Evolutionary conservation across 2,797 vertebrate species (phyloP).

Genomic region (Oophaga sylvatica): DNA sequence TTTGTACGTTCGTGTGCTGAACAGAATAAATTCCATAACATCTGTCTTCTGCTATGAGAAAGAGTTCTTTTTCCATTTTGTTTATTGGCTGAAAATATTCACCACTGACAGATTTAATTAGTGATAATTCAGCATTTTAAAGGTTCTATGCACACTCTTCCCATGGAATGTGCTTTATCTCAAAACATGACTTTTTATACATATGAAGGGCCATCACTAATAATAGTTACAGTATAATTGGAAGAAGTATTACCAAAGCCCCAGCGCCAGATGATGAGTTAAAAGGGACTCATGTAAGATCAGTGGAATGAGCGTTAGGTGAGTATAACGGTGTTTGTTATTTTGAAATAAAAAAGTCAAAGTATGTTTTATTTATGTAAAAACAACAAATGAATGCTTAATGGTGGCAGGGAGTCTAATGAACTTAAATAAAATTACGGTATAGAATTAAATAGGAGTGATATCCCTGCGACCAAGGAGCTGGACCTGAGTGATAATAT

Average conservation of each 20-base stretch:
- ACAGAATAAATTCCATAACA: constrained; percentile 2
- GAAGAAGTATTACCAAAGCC: neutral
- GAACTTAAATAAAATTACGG: too few species aligned
- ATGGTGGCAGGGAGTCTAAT: too few species aligned
- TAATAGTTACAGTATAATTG: neutral
- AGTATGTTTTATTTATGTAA: too few species aligned
- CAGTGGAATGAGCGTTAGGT: too few species aligned
- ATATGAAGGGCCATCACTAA: neutral
- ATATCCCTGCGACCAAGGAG: too few species aligned
- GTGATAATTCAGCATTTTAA: neutral
- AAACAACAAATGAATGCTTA: too few species aligned
- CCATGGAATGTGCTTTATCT: neutral
- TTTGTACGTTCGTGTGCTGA: neutral
- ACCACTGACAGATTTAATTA: constrained; percentile 13
- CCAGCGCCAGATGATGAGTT: too few species aligned
- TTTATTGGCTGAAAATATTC: neutral
- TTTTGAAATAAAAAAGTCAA: too few species aligned
- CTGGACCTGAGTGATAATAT: too few species aligned
- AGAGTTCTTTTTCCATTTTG: neutral
- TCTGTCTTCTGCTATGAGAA: neutral
- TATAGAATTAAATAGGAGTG: too few species aligned
- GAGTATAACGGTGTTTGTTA: too few species aligned
- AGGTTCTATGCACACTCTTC: neutral
- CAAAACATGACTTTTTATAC: neutral
- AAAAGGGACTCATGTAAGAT: too few species aligned